phyloP scores from a whole-genome alignment of 1,140 invertebrate species.

The Drosophila pandora region DNA sequence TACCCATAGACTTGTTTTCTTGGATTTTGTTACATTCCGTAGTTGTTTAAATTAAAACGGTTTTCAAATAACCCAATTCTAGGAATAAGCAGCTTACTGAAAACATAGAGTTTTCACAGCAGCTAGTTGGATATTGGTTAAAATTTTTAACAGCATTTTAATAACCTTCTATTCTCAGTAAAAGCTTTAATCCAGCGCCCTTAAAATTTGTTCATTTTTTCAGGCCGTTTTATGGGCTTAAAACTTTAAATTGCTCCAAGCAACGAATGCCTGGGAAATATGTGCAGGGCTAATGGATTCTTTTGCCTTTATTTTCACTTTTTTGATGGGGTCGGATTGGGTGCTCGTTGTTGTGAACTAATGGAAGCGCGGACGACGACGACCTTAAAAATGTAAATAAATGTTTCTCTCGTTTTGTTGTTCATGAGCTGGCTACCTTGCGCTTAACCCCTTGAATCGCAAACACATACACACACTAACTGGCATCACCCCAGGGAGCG shows the following conservation, averaged over 20 bases:
- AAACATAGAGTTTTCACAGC: too few relatives aligned
- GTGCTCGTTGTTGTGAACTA: conserved; percentile 43
- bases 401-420: conserved; percentile 47
- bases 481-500: conserved; percentile 9
- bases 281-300: conserved; percentile 74
- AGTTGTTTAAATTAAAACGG: too few relatives aligned
- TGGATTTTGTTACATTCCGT: too few relatives aligned
- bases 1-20: too few relatives aligned
- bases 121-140: too few relatives aligned
- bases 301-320: conserved; percentile 39
- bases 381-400: conserved; percentile 80
- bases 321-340: conserved; percentile 41
- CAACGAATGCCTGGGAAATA: conserved; percentile 62
- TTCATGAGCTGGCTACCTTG: conserved; percentile 51
- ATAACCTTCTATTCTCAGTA: neutral
- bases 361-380: conserved; percentile 60
- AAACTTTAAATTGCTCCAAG: conserved; percentile 70
- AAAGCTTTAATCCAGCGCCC: neutral
- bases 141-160: too few relatives aligned
- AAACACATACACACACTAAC: conserved; percentile 11
- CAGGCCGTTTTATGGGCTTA: conserved; percentile 1
- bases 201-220: neutral
- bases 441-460: conserved; percentile 64
- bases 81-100: too few relatives aligned
- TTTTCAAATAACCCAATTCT: too few relatives aligned